These are phyloP conservation scores for Pristiophorus japonicus DNA, from an alignment of 2,113 vertebrate genomes.

Conservation along the genomic window DNA sequence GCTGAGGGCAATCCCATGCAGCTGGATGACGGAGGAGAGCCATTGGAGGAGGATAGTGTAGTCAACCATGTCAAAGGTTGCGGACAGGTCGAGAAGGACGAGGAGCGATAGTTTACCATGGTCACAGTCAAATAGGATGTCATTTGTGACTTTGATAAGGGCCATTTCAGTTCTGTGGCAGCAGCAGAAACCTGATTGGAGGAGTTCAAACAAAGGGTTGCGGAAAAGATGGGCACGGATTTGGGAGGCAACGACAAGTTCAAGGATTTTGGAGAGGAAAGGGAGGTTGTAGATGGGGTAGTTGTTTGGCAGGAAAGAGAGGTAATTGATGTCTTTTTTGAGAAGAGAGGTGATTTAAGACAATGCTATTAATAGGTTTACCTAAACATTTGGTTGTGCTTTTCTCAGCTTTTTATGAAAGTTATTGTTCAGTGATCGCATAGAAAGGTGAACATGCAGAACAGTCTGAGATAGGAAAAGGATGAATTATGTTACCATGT, in stretches of 20 bases:
- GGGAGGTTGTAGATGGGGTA: not conserved
- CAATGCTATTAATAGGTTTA: not conserved
- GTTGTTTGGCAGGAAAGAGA: not conserved
- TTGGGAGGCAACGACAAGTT: not conserved
- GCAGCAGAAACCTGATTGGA: not conserved
- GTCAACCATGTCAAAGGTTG: no score
- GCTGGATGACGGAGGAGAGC: not conserved
- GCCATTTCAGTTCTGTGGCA: not conserved
- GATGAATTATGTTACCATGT: no score
- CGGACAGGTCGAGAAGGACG: not conserved
- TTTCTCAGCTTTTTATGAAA: not conserved
- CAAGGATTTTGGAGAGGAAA: not conserved
- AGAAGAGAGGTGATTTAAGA: not conserved
- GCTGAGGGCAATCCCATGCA: not conserved
- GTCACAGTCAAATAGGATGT: not conserved
- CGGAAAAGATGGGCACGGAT: not conserved
- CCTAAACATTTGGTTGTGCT: not conserved
- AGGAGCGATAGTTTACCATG: not conserved
- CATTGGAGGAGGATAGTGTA: not conserved
- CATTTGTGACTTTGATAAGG: not conserved
- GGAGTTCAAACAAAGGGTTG: not conserved
- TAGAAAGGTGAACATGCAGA: not conserved
- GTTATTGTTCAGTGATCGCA: not conserved
- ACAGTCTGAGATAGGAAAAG: not conserved
- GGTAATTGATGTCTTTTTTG: not conserved